These are phyloP conservation scores for Aporophyla lueneburgensis DNA, from an alignment of 2,888 invertebrate species.

Conservation along the genomic window DNA sequence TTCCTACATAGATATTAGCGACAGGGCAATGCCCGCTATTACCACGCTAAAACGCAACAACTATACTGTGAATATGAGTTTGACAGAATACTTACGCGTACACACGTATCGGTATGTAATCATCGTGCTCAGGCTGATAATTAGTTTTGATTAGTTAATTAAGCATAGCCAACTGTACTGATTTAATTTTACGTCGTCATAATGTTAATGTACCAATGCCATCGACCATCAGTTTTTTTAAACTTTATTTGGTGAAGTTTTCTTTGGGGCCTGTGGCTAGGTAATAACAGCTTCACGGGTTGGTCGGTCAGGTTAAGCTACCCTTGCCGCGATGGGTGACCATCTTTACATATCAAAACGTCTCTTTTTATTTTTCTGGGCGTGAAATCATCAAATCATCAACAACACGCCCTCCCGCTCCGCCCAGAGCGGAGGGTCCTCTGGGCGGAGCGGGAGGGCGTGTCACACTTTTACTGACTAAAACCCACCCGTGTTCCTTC, in stretches of 20 bases:
- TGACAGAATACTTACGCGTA: too few species aligned
- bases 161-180: constrained; percentile 4
- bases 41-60: background rate
- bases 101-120: background rate
- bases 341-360: too few species aligned
- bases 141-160: constrained; percentile 33
- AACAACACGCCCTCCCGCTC: too few species aligned
- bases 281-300: too few species aligned
- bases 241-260: background rate
- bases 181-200: constrained; percentile 23
- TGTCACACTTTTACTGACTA: too few species aligned
- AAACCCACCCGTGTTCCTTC: too few species aligned
- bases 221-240: background rate
- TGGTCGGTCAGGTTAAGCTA: too few species aligned
- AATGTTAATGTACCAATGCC: background rate
- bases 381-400: too few species aligned
- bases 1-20: background rate
- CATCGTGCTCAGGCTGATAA: background rate
- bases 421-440: too few species aligned
- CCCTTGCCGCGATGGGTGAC: too few species aligned
- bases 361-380: too few species aligned
- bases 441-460: too few species aligned
- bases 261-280: background rate
- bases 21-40: background rate
- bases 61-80: constrained; percentile 1